Conservation (phyloP, 2,797 vertebrate species). For the Tapera naevia region DNA sequence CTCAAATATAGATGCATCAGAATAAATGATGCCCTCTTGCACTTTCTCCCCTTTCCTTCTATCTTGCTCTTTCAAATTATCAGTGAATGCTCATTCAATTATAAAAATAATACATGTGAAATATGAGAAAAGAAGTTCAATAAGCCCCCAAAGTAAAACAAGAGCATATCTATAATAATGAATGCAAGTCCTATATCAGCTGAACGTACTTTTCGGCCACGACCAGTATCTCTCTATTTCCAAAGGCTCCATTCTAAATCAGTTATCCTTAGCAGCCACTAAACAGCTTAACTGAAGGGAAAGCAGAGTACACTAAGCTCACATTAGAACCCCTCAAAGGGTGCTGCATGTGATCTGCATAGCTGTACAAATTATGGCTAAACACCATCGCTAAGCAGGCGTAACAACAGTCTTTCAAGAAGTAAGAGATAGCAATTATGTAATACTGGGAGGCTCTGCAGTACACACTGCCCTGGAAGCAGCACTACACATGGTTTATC, state of each 20-base stretch:
- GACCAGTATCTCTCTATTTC: not conserved
- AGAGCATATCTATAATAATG: not conserved
- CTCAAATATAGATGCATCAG: not conserved
- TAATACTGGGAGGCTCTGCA: not conserved
- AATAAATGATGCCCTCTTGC: not conserved
- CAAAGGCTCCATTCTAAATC: not conserved
- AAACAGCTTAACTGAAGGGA: not conserved
- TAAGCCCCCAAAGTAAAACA: not conserved
- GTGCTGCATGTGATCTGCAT: not conserved
- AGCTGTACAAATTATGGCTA: not conserved
- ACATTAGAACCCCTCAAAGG: not conserved
- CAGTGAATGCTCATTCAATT: not conserved
- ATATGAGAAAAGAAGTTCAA: not conserved
- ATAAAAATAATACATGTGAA: not conserved
- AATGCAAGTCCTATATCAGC: not conserved
- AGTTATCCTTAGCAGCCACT: not conserved
- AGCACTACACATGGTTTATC: not conserved
- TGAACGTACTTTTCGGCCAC: not conserved
- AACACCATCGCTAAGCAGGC: not conserved
- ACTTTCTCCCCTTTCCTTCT: not conserved
- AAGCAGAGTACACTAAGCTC: not conserved
- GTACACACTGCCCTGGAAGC: not conserved
- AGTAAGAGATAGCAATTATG: rapidly evolving
- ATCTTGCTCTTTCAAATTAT: not conserved
- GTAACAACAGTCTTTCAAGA: not conserved